phyloP scores from a whole-genome alignment of 2,113 vertebrate genomes.

The Nannospalax galili region DNA sequence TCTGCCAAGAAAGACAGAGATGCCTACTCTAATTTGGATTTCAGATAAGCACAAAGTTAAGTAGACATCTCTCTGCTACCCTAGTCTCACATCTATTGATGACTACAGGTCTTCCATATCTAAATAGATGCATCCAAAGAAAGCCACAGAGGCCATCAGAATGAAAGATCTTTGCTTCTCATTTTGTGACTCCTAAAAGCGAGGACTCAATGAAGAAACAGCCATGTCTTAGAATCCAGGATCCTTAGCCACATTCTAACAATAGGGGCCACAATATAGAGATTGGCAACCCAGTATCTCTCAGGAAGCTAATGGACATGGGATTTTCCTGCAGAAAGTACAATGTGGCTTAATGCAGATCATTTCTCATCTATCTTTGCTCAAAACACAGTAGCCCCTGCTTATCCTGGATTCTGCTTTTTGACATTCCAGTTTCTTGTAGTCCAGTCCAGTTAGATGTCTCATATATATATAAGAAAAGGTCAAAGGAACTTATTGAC shows the following conservation, averaged over 20 bases:
- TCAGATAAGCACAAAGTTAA: neutral
- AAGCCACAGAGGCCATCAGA: neutral
- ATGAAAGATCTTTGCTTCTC: neutral
- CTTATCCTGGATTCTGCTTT: neutral
- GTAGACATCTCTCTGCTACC: neutral
- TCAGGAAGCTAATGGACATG: neutral
- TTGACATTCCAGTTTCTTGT: neutral
- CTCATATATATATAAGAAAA: neutral
- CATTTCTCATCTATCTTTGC: neutral
- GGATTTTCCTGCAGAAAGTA: neutral
- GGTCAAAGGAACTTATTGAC: neutral
- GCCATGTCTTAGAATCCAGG: neutral
- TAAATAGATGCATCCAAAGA: neutral
- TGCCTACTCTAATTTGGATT: neutral
- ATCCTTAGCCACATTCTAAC: neutral
- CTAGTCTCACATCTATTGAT: neutral
- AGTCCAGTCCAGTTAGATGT: neutral
- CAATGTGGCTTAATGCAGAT: neutral
- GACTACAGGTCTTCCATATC: neutral
- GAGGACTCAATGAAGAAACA: neutral
- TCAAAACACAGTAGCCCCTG: neutral
- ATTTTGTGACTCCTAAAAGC: neutral
- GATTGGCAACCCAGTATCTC: neutral
- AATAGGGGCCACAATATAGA: neutral
- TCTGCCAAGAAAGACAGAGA: neutral